These are phyloP conservation scores for Halictus rubicundus DNA, from an alignment of 1,140 invertebrate genomes.

Conservation along the genomic window DNA sequence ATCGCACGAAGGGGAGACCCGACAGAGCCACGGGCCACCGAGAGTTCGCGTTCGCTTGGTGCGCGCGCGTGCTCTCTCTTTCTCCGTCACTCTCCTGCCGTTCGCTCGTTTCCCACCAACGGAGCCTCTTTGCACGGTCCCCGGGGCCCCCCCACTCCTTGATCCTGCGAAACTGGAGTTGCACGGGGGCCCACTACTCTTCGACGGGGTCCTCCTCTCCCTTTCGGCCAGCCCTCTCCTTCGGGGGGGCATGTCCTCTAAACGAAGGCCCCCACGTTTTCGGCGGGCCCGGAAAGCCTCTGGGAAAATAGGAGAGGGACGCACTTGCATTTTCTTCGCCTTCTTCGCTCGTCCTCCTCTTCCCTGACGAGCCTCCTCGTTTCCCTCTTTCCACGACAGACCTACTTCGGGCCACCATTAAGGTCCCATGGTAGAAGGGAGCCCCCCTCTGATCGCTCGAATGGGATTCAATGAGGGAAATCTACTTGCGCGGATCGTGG, in stretches of 20 bases:
- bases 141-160: background rate
- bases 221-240: conserved; percentile 53
- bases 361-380: background rate
- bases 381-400: conserved; percentile 52
- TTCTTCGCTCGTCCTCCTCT: conserved; percentile 1
- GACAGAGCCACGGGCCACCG: conserved; percentile 65
- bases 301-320: background rate
- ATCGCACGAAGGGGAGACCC: conserved; percentile 74
- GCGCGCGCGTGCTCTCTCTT: conserved; percentile 34
- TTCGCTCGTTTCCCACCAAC: conserved; percentile 54
- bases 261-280: too few relatives aligned
- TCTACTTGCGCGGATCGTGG: conserved; percentile 38
- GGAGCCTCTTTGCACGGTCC: conserved; percentile 3
- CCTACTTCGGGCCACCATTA: conserved; percentile 73
- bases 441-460: background rate
- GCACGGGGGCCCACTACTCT: conserved; percentile 21
- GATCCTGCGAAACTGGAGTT: conserved; percentile 16
- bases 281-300: too few relatives aligned
- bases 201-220: conserved; percentile 3
- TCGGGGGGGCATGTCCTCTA: background rate
- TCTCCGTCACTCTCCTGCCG: conserved; percentile 36
- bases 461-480: conserved; percentile 59
- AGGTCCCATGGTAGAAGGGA: conserved; percentile 57
- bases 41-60: conserved; percentile 63
- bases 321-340: conserved; percentile 50